Evolutionary conservation across 2,113 vertebrate genomes (phyloP).

Genomic region (Bambusicola thoracicus): DNA sequence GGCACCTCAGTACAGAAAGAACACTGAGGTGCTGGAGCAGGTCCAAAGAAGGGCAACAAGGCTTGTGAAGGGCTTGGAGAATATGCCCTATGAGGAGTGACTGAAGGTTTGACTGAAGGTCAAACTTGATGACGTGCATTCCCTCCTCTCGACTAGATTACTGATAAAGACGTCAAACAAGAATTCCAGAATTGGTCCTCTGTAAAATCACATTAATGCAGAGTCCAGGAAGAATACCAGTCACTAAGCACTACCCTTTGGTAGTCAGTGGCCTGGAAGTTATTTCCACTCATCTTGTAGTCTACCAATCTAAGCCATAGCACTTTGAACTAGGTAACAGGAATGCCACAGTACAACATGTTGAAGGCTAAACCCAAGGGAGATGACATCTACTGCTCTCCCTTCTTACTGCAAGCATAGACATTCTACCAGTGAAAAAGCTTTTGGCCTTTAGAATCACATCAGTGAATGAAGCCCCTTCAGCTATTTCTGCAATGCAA

Average conservation of each 20-base stretch:
- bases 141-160: neutral
- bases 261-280: neutral
- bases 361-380: neutral
- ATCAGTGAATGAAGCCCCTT: neutral
- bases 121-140: neutral
- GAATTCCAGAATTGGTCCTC: neutral
- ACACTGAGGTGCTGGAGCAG: too few species aligned
- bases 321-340: neutral
- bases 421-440: neutral
- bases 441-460: neutral
- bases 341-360: neutral
- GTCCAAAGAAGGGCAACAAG: too few species aligned
- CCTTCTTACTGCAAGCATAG: neutral
- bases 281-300: neutral
- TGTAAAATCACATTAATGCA: neutral
- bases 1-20: too few species aligned
- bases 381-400: neutral
- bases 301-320: neutral
- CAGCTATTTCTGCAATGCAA: neutral
- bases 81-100: too few species aligned
- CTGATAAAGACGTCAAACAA: neutral
- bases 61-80: too few species aligned
- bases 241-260: neutral
- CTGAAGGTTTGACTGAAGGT: too few species aligned
- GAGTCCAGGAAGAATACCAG: neutral